Percentiles rank a stretch among this genome's conserved stretches.
phyloP scores from a whole-genome alignment of 2,888 invertebrate species.

The Sicus ferrugineus region DNA sequence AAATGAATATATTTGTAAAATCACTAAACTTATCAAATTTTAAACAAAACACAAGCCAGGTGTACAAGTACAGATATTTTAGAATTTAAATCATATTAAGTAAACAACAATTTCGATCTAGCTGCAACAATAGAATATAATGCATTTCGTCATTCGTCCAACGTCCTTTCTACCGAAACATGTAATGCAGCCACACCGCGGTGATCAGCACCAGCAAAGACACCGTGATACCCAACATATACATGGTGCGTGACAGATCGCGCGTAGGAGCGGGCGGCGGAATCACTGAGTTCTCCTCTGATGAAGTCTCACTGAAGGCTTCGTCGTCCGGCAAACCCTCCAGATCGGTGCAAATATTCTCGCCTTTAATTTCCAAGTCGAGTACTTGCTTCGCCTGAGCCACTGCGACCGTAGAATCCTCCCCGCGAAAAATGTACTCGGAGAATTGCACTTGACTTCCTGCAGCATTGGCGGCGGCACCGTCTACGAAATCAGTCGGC shows the following conservation, averaged over 20 bases:
- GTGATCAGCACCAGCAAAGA: slow-evolving; percentile 70
- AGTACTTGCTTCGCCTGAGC: slow-evolving; percentile 83
- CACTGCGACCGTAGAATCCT: slow-evolving; percentile 82
- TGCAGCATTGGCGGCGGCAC: neutral
- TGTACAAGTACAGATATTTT: neutral
- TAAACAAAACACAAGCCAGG: neutral
- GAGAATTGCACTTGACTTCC: slow-evolving; percentile 85
- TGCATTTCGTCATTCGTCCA: slow-evolving; percentile 21
- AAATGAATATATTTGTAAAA: no score
- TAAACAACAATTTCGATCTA: slow-evolving; percentile 1
- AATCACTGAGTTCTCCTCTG: slow-evolving; percentile 43
- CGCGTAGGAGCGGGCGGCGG: slow-evolving; percentile 31
- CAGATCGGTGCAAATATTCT: slow-evolving; percentile 75
- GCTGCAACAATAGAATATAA: neutral
- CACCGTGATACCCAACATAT: slow-evolving; percentile 68
- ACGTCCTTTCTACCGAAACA: slow-evolving; percentile 40
- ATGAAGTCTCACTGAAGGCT: slow-evolving; percentile 42
- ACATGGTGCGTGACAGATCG: slow-evolving; percentile 68
- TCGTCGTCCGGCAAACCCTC: slow-evolving; percentile 84
- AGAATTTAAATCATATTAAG: slow-evolving; percentile 20
- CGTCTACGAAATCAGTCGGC: slow-evolving; percentile 49
- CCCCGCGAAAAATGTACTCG: slow-evolving; percentile 92
- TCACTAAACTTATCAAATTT: no score
- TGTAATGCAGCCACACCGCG: slow-evolving; percentile 71
- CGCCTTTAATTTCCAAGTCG: slow-evolving; percentile 76